Base-by-base conservation (phyloP, 2,888 invertebrate species). In the Pristionchus japonicus region DNA sequence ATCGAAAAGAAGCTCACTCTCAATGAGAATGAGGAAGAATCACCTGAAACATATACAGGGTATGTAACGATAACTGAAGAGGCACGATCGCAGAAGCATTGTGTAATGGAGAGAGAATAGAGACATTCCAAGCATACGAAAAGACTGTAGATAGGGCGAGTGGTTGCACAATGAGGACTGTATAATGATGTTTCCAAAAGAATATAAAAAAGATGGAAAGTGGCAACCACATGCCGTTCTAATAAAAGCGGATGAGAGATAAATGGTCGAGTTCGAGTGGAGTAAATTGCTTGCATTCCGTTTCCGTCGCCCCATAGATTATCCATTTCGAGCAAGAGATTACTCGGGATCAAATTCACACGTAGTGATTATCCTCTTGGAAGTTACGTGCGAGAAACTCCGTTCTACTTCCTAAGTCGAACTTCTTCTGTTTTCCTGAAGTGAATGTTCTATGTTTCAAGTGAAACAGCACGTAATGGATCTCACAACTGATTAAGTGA, bases 1-100 rank as follows among this genome's bases (percentile, higher is more conserved):
- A 84, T 84, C 61, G 84, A 47, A 47, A 20, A 49, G 80, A 80
- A 34, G 70, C 70, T 70, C 31, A 11, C 70, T 70, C 70, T 70
- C 61, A 27, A 61, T 61, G 27, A 61, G 61, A 61, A 61, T 61
- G 34, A 34, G 70, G 37, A 70, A 70, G 17, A 70, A 37, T 70
- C 31, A 37, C 70, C 64, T 31, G 31, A 13, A 57, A 43, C n/a
- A n/a, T n/a, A n/a, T n/a, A n/a, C n/a, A n/a, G n/a, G n/a, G n/a
- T n/a, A n/a, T n/a, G n/a, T n/a, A n/a, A n/a, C n/a, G n/a, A n/a
- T n/a, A n/a, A n/a, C n/a, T n/a, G n/a, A n/a, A n/a, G n/a, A n/a
- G n/a, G n/a, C n/a, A n/a, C n/a, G n/a, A n/a, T n/a, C n/a, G n/a
- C n/a, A n/a, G n/a, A n/a, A n/a, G n/a, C n/a, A n/a, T n/a, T n/a